Conservation (phyloP, 2,113 vertebrate genomes). For the Meleagris gallopavo region DNA sequence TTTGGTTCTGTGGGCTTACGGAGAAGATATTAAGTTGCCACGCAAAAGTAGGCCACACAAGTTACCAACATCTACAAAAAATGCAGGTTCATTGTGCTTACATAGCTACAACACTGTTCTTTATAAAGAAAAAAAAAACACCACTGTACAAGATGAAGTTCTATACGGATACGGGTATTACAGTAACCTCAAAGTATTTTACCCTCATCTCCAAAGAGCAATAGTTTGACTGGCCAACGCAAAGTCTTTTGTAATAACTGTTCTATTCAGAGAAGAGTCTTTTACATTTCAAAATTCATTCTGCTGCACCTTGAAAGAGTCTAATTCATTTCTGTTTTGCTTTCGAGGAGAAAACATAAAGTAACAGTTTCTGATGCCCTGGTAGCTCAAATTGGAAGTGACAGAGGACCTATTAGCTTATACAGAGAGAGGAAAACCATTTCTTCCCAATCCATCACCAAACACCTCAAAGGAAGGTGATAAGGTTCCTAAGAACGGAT, state of each 20-base stretch:
- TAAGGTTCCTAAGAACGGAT: neutral
- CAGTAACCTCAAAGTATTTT: neutral
- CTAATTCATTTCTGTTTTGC: conserved; percentile 12
- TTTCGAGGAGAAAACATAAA: conserved; percentile 9
- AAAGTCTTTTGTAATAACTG: neutral
- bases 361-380: conserved; percentile 17
- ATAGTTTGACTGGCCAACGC: neutral
- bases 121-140: neutral
- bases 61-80: neutral
- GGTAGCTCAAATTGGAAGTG: conserved; percentile 16
- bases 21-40: neutral
- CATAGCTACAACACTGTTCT: neutral
- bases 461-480: neutral
- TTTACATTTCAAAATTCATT: conserved; percentile 8
- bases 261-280: neutral
- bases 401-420: conserved; percentile 34
- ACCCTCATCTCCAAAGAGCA: neutral
- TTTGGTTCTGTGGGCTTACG: neutral
- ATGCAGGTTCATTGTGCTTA: neutral
- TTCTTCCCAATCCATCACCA: conserved; percentile 2
- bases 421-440: neutral
- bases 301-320: neutral
- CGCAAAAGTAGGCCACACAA: neutral
- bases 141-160: neutral
- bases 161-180: neutral